These are phyloP conservation scores for Ptychochromis oligacanthus DNA, from an alignment of 2,113 vertebrate species.

Conservation along the genomic window DNA sequence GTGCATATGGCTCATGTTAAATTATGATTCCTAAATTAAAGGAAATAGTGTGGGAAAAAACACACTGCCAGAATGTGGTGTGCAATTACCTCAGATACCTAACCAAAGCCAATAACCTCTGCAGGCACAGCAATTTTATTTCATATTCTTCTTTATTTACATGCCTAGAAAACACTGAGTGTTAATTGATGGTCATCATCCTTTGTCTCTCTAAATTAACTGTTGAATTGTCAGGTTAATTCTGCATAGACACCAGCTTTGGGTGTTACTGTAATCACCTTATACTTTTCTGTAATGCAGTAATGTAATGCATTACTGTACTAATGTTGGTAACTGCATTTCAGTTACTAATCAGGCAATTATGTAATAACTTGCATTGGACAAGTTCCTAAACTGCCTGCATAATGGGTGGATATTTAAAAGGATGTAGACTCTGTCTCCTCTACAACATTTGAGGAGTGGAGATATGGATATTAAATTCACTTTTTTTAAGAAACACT, in stretches of 20 bases:
- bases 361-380: not conserved
- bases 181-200: not conserved
- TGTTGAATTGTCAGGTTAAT: not conserved
- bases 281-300: not conserved
- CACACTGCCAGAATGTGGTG: not conserved
- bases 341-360: not conserved
- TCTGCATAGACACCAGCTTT: not conserved
- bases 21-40: not conserved
- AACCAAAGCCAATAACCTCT: not conserved
- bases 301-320: not conserved
- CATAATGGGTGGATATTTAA: not conserved
- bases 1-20: not conserved
- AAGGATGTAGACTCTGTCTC: not conserved
- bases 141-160: not conserved
- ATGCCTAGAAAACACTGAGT: not conserved
- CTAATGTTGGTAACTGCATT: conserved; percentile 3
- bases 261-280: not conserved
- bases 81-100: not conserved
- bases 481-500: too few relatives aligned
- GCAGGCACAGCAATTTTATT: not conserved
- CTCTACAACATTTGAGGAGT: too few relatives aligned
- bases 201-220: not conserved
- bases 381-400: not conserved
- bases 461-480: too few relatives aligned
- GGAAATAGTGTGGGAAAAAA: too few relatives aligned